phyloP scores from a whole-genome alignment of 2,113 vertebrate species.

The Lasiurus borealis region DNA sequence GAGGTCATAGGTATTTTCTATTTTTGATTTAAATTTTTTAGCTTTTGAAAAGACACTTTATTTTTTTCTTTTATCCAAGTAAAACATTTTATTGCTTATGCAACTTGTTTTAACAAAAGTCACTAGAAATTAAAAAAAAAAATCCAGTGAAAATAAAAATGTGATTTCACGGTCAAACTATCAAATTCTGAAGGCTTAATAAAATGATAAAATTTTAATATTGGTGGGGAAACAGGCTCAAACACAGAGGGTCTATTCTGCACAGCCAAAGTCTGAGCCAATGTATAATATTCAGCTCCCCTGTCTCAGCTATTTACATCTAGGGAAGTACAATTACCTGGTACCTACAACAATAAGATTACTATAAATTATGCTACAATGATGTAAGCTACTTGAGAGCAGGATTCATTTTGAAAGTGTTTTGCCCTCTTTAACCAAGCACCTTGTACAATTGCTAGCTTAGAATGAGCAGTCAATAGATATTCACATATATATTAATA shows the following conservation, averaged over 20 bases:
- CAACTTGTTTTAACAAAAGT: conserved; percentile 10
- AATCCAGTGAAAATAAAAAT: neutral
- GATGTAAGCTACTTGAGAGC: neutral
- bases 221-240: neutral
- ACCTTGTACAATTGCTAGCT: neutral
- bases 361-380: neutral
- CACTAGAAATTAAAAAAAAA: neutral
- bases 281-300: neutral
- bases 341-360: neutral
- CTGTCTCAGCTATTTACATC: neutral
- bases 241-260: neutral
- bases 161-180: neutral
- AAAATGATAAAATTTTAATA: neutral
- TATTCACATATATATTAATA: neutral
- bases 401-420: neutral
- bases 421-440: neutral
- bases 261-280: neutral
- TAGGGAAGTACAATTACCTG: neutral
- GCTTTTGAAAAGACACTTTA: neutral
- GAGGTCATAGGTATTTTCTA: neutral
- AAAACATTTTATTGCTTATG: conserved; percentile 14
- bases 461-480: neutral
- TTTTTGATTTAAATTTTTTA: conserved; percentile 23
- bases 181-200: conserved; percentile 13
- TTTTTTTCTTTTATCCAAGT: neutral